Evolutionary conservation across 2,888 invertebrate genomes (phyloP), one percentile per base, ranked within the genome.

Genomic region (Cheilosia soror): DNA sequence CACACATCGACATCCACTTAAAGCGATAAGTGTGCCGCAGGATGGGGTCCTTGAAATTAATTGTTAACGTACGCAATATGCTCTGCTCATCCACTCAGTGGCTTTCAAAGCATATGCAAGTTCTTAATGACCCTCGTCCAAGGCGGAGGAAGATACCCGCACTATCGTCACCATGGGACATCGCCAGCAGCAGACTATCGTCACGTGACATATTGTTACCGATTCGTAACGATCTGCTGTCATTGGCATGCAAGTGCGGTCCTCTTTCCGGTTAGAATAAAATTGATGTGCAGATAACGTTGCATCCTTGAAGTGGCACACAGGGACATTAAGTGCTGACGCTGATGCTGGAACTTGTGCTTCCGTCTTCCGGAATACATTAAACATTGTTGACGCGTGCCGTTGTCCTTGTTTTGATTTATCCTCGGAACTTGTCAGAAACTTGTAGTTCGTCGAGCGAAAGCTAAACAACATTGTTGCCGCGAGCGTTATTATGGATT

Each of bases 121-220:
- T 68, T 82, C 77, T 78, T 82, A 82, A 86, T 86, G 78, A 73
- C 76, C 81, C 82, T 69, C 65, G 55, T 66, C 68, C 58, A 31
- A 13, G 29, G 31, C 31, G 51, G 25, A 49, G 37, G 57, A 72
- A 55, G 63, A 72, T 65, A 53, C 53, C 42, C 71, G 37, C 37
- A 37, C 55, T 62, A 68, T 68, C 44, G 9, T 44, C 68, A 44
- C 76, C 31, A 76, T 62, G 69, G 80, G 80, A 80, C 66, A 76
- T 37, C 68, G 60, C 57, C 69, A 75, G 65, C 69, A 60, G 29
- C 49, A 49, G 37, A 60, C 57, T 9, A 42, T 31, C 66, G 82
- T 86, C 86, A 82, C 86, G 86, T 86, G 82, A 82, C 86, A 82
- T 57, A 86, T 86, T 86, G 86, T 86, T 81, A 51, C 63, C 49